phyloP scores from a whole-genome alignment of 2,888 invertebrate species.

The Ethmia dodecea region DNA sequence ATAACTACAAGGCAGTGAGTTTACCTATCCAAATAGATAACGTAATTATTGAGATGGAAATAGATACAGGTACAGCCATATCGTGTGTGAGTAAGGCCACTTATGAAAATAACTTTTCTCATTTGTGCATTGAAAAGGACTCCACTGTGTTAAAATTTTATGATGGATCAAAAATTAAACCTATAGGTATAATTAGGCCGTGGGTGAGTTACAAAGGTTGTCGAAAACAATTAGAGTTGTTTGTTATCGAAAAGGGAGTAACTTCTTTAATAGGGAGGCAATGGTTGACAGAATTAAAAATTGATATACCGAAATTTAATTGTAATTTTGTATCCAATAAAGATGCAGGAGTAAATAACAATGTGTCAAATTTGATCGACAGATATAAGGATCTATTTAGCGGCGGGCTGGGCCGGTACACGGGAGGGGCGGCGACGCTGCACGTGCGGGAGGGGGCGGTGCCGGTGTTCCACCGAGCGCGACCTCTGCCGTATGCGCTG shows the following conservation, averaged over 20 bases:
- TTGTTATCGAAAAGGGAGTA: no score
- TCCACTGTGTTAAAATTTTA: background rate
- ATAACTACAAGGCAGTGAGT: constrained; percentile 19
- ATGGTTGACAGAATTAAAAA: no score
- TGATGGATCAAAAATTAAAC: background rate
- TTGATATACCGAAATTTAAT: no score
- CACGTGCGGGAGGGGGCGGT: background rate
- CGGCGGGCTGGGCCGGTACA: no score
- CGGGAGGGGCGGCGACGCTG: no score
- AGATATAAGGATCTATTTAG: no score
- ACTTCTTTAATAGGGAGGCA: no score
- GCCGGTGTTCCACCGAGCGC: background rate
- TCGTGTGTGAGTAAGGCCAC: constrained; percentile 22
- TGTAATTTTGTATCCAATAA: no score
- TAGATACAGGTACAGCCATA: constrained; percentile 24
- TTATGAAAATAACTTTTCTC: constrained; percentile 13
- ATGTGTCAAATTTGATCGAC: no score
- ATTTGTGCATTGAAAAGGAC: constrained; percentile 9
- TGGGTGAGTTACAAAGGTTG: no score
- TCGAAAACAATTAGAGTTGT: no score
- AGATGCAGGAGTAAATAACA: no score
- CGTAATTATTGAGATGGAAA: constrained; percentile 18
- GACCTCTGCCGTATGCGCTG: background rate
- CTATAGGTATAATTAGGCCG: background rate
- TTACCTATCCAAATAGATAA: constrained; percentile 14